Evolutionary conservation across 2,888 invertebrate species (phyloP), one percentile per base, ranked within the genome.

Genomic region (Pilophorus perplexus): DNA sequence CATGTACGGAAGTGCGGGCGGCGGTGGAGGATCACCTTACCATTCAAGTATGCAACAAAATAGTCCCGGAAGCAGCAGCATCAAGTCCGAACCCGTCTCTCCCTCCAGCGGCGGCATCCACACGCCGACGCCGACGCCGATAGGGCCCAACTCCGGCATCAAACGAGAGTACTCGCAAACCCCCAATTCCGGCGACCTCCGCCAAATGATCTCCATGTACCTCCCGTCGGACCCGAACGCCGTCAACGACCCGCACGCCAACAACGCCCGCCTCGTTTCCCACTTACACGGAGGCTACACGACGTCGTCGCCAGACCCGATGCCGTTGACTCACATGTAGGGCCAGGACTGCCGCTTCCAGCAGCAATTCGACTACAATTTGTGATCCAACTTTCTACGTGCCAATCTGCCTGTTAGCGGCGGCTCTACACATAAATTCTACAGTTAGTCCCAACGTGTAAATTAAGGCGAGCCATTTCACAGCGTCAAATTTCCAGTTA

Each of bases 71-170:
- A 90, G 90, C 72, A 89, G 89, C 71, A 90, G 90, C 76, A 89
- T 91, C 76, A 92, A 92, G 78, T 91, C 91, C 60, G 92, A 93
- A 78, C 90, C 91, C 27, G 89, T 90, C 74, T 90, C 90, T 64
- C 91, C 55, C 86, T 82, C 71, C 64, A 74, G 71, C 73, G 82
- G 77, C 80, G 75, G 82, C 75, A 83, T 79, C 79, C 78, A 78
- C 75, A 78, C 76, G 71, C 80, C 75, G 76, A 83, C 80, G 74
- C 76, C 77, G 71, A 67, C 64, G 22, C 67, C 57, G 10, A 48
- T 65, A 14, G 65, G 65, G 4, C 18, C n/a, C 14, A 20, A 20
- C 16, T 42, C 23, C 2, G 42, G 42, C 8, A 83, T 89, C 81
- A 89, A 89, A 79, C 82, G 88, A 71, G 88, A 89, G 78, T 88